Base-by-base conservation (phyloP, 2,797 vertebrate genomes). In the Pogoniulus pusillus region DNA sequence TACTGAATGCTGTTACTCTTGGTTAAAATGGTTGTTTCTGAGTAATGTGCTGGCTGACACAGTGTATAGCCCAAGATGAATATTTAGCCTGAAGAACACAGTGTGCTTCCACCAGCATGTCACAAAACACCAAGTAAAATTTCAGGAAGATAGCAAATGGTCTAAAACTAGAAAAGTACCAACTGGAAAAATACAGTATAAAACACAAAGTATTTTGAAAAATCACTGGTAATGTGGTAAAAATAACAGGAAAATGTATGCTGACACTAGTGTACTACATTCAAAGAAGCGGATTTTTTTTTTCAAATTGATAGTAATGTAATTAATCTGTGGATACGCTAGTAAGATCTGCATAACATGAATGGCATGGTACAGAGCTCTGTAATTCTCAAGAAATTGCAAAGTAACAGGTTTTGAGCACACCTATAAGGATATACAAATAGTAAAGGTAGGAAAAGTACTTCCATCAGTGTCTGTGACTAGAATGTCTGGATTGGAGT, bases 201-300 rank as follows among this genome's bases (percentile, higher is more conserved):
- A 88, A 60, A 75, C 49, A 68, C 27, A 76, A 62, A 76, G 80
- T 96, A 87, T 60, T 93, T 97, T 89, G 94, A 87, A 97, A 96
- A 58, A 95, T 96, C 96, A 32, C 97, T 96, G 73, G 35, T 72
- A 94, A 96, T 82, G 63, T 58, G 51, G 41, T 58, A 96, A 97
- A 96, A 94, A 96, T 95, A 95, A 88, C 19, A 57, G 34, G 85
- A 89, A 90, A 92, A 91, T 80, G 55, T 70, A 87, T 73, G 91
- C 74, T 53, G 39, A 32, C 45, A 91, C 89, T 93, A 72, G 88
- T 82, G 55, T 53, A 78, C 70, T 83, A 75, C 62, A 71, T 54
- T 68, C 39, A n/a, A 84, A 59, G 2, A 75, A 45, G 39, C 39
- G 11, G 39, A 9, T 2, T 2, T 37, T 75, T 81, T 81, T 51